Evolutionary conservation across 2,113 vertebrate genomes (phyloP).

Genomic region (Zosterops hypoxanthus): DNA sequence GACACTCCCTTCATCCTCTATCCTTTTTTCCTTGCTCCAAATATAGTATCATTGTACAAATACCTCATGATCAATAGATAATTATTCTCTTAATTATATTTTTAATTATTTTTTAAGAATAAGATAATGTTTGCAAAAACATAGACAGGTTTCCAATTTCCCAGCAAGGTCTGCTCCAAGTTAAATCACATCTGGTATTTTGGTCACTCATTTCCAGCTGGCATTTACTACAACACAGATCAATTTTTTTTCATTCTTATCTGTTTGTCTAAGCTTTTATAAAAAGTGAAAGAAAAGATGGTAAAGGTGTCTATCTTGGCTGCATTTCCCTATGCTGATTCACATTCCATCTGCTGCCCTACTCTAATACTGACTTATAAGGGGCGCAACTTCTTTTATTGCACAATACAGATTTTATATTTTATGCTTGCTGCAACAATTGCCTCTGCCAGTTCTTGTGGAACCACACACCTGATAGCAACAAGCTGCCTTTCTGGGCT

Average conservation of each 20-base stretch:
- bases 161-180: not conserved
- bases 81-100: not conserved
- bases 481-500: not conserved
- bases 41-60: not conserved
- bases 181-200: not conserved
- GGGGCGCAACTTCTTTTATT: rapidly evolving
- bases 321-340: not conserved
- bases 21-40: not conserved
- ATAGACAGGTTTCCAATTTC: not conserved
- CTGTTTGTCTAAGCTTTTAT: not conserved
- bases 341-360: not conserved
- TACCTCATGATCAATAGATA: not conserved
- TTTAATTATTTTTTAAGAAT: rapidly evolving
- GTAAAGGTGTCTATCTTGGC: not conserved
- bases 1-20: not conserved
- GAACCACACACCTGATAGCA: not conserved
- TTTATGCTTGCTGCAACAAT: not conserved
- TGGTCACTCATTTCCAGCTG: not conserved
- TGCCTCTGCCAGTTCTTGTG: not conserved
- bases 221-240: not conserved
- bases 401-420: not conserved
- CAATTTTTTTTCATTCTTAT: no score
- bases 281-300: not conserved
- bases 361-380: not conserved
- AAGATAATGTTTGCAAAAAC: not conserved